Percentiles rank a stretch among this genome's conserved stretches.
Evolutionary conservation across 2,888 invertebrate species (phyloP).

Genomic region (Smittia aterrima): DNA sequence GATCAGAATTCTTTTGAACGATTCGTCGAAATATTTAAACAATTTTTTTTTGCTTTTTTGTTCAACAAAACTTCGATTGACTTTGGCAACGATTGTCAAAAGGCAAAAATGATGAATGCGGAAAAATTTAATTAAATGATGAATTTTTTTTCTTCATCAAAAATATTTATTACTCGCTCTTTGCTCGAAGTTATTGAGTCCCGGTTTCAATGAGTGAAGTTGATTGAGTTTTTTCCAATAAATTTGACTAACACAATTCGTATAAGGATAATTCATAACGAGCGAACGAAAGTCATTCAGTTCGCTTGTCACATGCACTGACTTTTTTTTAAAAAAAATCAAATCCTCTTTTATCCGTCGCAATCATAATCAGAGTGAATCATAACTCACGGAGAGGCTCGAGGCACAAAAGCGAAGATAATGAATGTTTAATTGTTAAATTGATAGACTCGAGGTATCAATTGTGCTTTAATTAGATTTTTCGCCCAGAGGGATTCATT

Average conservation of each 20-base stretch:
- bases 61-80: background rate
- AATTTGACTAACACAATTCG: background rate
- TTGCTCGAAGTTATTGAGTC: background rate
- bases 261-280: background rate
- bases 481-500: no score
- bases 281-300: background rate
- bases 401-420: no score
- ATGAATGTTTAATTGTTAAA: no score
- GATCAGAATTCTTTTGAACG: background rate
- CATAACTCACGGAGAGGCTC: no score
- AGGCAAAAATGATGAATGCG: background rate
- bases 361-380: no score
- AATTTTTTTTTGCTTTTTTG: background rate
- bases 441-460: no score
- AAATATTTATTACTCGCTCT: background rate
- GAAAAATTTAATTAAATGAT: background rate
- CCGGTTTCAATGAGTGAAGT: background rate
- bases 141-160: background rate
- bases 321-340: background rate
- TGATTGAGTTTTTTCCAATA: conserved; percentile 1
- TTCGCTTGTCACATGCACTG: background rate
- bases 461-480: no score
- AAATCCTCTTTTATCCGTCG: background rate
- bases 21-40: background rate
- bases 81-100: background rate